These are phyloP conservation scores for Carassius gibelio DNA, from an alignment of 2,113 vertebrate genomes.

Conservation along the genomic window DNA sequence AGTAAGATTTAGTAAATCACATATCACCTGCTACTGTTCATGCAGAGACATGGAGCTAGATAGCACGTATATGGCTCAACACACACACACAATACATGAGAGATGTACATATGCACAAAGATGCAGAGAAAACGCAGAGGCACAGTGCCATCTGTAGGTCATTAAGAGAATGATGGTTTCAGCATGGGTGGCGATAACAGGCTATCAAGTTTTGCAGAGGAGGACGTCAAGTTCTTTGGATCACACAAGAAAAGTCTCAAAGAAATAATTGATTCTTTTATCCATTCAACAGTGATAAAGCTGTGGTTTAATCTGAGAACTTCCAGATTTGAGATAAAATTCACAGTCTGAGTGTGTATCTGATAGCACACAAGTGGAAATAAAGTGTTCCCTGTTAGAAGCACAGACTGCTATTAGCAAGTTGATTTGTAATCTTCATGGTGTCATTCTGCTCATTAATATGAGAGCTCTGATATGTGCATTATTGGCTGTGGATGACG, in stretches of 20 bases:
- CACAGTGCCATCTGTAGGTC: conserved; percentile 52
- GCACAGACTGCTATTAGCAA: conserved; percentile 5
- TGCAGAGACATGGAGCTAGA: conserved; percentile 34
- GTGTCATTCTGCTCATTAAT: conserved; percentile 23
- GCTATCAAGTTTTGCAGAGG: not conserved
- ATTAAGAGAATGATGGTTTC: not conserved
- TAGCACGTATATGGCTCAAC: conserved; percentile 2
- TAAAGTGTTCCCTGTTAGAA: not conserved
- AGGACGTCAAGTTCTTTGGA: not conserved
- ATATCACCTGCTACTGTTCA: conserved; percentile 42
- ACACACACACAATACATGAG: not conserved
- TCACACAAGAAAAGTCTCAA: not conserved
- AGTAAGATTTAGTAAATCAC: conserved; percentile 47
- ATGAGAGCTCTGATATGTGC: conserved; percentile 3
- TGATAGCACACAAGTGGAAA: not conserved
- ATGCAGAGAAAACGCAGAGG: conserved; percentile 1
- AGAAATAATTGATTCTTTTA: conserved; percentile 21
- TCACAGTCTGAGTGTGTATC: conserved; percentile 29
- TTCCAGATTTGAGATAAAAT: conserved; percentile 37
- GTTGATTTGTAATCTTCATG: conserved; percentile 11
- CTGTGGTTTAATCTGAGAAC: conserved; percentile 21
- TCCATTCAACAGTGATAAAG: conserved; percentile 21
- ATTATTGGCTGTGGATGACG: not conserved
- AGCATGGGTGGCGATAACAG: not conserved
- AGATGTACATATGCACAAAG: not conserved